Conservation (phyloP, 2,888 invertebrate genomes). For the Auanema freiburgensis region DNA sequence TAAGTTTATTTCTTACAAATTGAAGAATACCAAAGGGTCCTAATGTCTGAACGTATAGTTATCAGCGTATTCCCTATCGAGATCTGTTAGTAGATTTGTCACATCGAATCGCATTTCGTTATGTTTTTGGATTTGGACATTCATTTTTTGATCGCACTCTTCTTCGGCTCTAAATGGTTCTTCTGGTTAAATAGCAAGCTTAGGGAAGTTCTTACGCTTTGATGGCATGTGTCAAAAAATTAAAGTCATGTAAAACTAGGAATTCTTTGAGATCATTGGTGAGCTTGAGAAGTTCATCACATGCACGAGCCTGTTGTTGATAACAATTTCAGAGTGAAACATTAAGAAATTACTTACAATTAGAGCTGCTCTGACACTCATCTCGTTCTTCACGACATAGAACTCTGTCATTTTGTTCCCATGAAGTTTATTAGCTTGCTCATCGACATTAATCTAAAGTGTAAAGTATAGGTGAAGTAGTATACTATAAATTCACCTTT, state of each 20-base stretch:
- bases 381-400: constrained; percentile 48
- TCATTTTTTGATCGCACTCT: constrained; percentile 37
- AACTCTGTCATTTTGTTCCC: constrained; percentile 54
- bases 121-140: constrained; percentile 31
- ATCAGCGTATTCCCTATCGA: constrained; percentile 43
- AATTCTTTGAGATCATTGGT: constrained; percentile 98
- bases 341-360: constrained; percentile 35
- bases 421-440: constrained; percentile 43
- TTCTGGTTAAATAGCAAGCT: not conserved
- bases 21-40: constrained; percentile 1
- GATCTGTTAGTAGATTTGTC: constrained; percentile 40
- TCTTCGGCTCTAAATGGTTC: constrained; percentile 44
- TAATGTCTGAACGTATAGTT: constrained; percentile 33
- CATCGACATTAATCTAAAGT: constrained; percentile 44
- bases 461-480: constrained; percentile 3
- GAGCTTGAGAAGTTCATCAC: constrained; percentile 92
- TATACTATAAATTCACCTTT: constrained; percentile 38
- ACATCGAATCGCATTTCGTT: constrained; percentile 39
- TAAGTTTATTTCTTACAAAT: not conserved
- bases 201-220: constrained; percentile 24
- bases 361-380: constrained; percentile 53
- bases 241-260: constrained; percentile 94
- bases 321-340: not conserved
- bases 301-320: constrained; percentile 77
- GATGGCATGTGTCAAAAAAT: constrained; percentile 94